Conservation (phyloP, 2,797 vertebrate genomes). For the Eospalax fontanierii region DNA sequence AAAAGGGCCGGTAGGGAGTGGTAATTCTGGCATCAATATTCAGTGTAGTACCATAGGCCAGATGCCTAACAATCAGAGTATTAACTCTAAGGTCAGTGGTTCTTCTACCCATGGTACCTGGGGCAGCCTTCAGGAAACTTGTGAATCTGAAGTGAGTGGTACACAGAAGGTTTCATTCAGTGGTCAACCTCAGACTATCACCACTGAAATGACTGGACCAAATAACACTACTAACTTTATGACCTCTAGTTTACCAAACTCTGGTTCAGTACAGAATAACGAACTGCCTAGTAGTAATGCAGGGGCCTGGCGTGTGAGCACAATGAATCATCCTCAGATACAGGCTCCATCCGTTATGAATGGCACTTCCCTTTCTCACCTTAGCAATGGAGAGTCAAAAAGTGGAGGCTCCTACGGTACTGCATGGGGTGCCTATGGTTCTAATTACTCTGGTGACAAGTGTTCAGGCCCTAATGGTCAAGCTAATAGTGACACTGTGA, state of each 20-base stretch:
- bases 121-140: conserved; percentile 95
- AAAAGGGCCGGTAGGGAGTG: conserved; percentile 92
- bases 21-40: conserved; percentile 94
- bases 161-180: conserved; percentile 97
- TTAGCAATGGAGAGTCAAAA: conserved; percentile 94
- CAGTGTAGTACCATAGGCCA: conserved; percentile 96
- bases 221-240: conserved; percentile 99
- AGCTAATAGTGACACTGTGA: conserved; percentile 99
- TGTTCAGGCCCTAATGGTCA: conserved; percentile 93
- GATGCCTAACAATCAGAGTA: conserved; percentile 92
- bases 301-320: conserved; percentile 96
- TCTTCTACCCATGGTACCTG: conserved; percentile 93
- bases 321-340: conserved; percentile 94
- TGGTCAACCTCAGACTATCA: conserved; percentile 97
- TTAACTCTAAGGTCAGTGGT: conserved; percentile 93
- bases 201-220: conserved; percentile 99
- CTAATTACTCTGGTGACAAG: conserved; percentile 96
- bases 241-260: conserved; percentile 99
- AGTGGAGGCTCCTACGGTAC: conserved; percentile 94
- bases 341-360: conserved; percentile 93
- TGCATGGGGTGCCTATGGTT: conserved; percentile 94
- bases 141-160: conserved; percentile 96
- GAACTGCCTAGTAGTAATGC: conserved; percentile 92
- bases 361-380: conserved; percentile 94
- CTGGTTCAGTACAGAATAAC: conserved; percentile 95